phyloP scores from a whole-genome alignment of 2,888 invertebrate genomes.

The Caenorhabditis uteleia region DNA sequence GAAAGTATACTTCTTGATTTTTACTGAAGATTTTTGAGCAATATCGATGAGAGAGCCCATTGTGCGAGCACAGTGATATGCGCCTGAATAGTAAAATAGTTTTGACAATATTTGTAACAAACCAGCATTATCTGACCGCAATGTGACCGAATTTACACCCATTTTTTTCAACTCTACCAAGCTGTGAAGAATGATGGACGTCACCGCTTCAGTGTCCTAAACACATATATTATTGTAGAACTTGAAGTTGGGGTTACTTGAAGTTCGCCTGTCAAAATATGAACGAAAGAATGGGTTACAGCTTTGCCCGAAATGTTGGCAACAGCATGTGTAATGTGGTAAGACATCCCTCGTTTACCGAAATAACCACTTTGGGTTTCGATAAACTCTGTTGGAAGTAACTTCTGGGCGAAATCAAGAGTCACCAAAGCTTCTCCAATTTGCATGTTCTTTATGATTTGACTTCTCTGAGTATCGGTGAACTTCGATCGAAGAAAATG shows the following conservation, averaged over 20 bases:
- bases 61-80: conserved; percentile 7
- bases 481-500: conserved; percentile 3
- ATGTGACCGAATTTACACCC: not conserved
- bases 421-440: conserved; percentile 8
- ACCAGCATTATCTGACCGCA: conserved; percentile 3
- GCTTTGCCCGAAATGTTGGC: not conserved
- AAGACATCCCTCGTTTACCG: conserved; percentile 17
- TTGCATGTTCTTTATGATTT: not conserved
- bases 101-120: too few species aligned
- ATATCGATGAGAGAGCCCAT: not conserved
- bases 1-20: conserved; percentile 1
- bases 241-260: too few species aligned
- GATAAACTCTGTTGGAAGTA: conserved; percentile 1
- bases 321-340: conserved; percentile 9
- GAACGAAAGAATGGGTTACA: conserved; percentile 9
- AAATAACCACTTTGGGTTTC: conserved; percentile 23
- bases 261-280: too few species aligned
- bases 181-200: not conserved
- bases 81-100: too few species aligned
- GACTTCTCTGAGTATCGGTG: conserved; percentile 2
- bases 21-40: not conserved
- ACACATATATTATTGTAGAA: too few species aligned
- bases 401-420: conserved; percentile 23
- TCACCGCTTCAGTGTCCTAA: not conserved
- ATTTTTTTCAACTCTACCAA: not conserved